Base-by-base conservation (phyloP, 2,113 vertebrate genomes). In the Boleophthalmus pectinirostris region DNA sequence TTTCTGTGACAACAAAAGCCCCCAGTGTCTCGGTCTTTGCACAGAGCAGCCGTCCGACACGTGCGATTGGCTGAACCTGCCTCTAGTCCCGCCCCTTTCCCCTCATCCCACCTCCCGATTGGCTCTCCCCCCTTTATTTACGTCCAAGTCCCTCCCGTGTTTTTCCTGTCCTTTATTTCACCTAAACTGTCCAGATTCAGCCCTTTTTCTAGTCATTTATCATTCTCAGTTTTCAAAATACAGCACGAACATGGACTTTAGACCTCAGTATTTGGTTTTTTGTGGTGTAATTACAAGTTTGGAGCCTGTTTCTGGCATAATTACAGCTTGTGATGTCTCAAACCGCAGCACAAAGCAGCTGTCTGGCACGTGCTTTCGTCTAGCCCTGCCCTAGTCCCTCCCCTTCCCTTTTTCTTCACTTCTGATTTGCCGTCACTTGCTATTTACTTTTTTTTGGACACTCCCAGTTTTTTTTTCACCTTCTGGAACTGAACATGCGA, bases 391-490 rank as follows among this genome's bases (percentile, higher is more conserved):
- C 61, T 38, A 57, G 21, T 14, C 54, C 54, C 21, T 21, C 54
- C 54, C 54, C 54, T 38, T 65, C 21, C 16, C 49, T 7, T 20
- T 20, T 53, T 7, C 49, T 53, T 13, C 16, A 63, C 72, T 67
- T 81, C 70, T 82, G 70, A 93, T 93, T 90, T 90, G 93, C 67
- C 13, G 16, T 65, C 13, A 0, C 12, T 70, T 60, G 77, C 69
- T 92, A 88, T 92, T 93, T 92, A 92, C 90, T 89, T 63, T 47
- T 29, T 63, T 85, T 60, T 85, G 63, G 79, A 82, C 80, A 63
- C 87, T 79, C 58, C 56, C 53, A 21, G 72, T 63, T 74, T 70
- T 66, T 75, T 73, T 74, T 23, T 43, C 20, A 10, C 60, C 15
- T 14, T 67, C 46, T 54, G 57, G 74, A 68, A 68, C 73, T 70